phyloP scores from a whole-genome alignment of 2,888 invertebrate species.

The Colostygia pectinataria region DNA sequence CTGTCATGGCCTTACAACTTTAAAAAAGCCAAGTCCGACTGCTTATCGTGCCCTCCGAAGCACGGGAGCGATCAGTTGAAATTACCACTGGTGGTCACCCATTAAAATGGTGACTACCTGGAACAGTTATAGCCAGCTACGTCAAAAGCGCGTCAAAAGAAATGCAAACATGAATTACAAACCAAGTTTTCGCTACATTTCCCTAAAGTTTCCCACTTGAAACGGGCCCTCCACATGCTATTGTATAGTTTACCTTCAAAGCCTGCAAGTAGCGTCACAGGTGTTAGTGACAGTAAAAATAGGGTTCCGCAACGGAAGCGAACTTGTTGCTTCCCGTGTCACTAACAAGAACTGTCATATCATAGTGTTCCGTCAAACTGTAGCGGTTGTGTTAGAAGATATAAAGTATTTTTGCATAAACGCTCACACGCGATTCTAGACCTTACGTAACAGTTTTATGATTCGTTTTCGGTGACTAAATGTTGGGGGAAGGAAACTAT shows the following conservation, averaged over 20 bases:
- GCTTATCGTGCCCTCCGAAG: no score
- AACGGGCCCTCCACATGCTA: constrained; percentile 5
- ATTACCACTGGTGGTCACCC: no score
- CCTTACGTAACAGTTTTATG: constrained; percentile 13
- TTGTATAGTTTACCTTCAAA: constrained; percentile 16
- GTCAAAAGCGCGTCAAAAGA: no score
- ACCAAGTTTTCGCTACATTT: not conserved
- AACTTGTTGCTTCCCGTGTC: constrained; percentile 35
- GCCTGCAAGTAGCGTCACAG: constrained; percentile 20
- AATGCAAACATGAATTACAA: no score
- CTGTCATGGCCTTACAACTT: no score
- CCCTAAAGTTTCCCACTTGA: not conserved
- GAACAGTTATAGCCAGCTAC: no score
- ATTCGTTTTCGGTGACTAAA: constrained; percentile 22
- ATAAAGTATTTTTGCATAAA: constrained; percentile 42
- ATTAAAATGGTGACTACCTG: no score
- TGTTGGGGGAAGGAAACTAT: constrained; percentile 29
- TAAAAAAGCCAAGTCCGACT: no score
- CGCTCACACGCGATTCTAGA: constrained; percentile 16
- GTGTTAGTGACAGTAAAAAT: constrained; percentile 31
- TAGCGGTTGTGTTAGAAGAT: constrained; percentile 40
- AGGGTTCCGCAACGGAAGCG: constrained; percentile 30
- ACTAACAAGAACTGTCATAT: constrained; percentile 38
- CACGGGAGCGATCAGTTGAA: no score
- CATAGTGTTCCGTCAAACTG: constrained; percentile 35